These are phyloP conservation scores for Helicoverpa zea DNA, from an alignment of 1,140 invertebrate genomes.

Conservation along the genomic window DNA sequence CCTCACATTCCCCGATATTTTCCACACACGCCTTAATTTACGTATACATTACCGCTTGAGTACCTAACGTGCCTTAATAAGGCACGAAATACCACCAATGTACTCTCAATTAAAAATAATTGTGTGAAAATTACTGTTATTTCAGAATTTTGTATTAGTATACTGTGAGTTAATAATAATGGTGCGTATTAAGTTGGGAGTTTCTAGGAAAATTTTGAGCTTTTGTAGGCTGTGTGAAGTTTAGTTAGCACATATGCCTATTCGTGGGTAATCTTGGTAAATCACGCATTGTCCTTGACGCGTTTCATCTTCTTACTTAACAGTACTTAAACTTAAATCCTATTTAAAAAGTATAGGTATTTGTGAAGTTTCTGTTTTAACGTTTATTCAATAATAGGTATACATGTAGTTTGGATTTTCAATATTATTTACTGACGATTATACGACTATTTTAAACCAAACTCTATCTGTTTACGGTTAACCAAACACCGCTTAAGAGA, in stretches of 20 bases:
- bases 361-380: no score
- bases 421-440: no score
- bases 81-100: background rate
- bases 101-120: constrained; percentile 19
- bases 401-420: no score
- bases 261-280: background rate
- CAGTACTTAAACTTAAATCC: background rate
- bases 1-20: constrained; percentile 12
- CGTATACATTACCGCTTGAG: background rate
- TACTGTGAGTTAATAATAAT: constrained; percentile 22
- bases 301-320: background rate
- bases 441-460: no score
- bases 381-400: no score
- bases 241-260: background rate
- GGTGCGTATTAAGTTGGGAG: background rate
- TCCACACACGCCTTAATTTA: constrained; percentile 13
- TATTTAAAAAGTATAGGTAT: no score
- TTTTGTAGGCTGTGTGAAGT: background rate
- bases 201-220: constrained; percentile 12
- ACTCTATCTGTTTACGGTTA: no score
- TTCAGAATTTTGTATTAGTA: constrained; percentile 4
- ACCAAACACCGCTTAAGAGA: no score
- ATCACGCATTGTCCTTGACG: background rate
- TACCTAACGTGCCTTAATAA: constrained; percentile 16
- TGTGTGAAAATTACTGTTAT: constrained; percentile 14